Conservation (phyloP, 1,140 invertebrate genomes). For the Zaprionus ghesquierei region DNA sequence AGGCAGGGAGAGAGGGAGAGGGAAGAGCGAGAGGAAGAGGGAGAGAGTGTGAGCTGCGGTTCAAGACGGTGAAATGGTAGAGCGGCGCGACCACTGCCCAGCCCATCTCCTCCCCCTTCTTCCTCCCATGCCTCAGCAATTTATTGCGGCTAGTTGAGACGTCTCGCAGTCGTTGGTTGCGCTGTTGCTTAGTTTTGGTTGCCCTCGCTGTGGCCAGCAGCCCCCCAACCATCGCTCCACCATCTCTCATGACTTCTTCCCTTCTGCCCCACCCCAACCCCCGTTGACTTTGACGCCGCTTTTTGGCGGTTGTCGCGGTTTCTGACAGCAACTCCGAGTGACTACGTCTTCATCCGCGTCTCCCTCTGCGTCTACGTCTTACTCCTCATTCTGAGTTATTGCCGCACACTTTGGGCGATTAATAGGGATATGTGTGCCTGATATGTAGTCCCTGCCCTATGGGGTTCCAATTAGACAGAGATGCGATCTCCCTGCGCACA, state of each 20-base stretch:
- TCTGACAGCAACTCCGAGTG: slow-evolving; percentile 11
- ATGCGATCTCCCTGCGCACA: not conserved
- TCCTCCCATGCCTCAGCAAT: slow-evolving; percentile 27
- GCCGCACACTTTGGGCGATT: slow-evolving; percentile 72
- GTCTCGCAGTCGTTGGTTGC: slow-evolving; percentile 43
- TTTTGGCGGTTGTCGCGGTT: slow-evolving; percentile 80
- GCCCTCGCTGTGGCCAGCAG: not conserved
- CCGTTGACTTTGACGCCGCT: slow-evolving; percentile 60
- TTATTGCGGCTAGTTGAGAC: slow-evolving; percentile 67
- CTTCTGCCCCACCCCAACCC: not conserved
- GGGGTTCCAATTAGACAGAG: slow-evolving; percentile 69
- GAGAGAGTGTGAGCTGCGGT: not conserved
- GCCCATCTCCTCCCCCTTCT: not conserved
- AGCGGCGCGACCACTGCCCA: slow-evolving; percentile 7
- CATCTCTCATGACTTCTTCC: not conserved
- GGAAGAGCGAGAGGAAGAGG: not conserved
- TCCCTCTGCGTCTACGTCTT: not conserved
- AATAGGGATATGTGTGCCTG: slow-evolving; percentile 35
- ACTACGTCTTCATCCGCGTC: not conserved
- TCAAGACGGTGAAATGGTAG: slow-evolving; percentile 8
- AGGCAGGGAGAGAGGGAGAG: not conserved
- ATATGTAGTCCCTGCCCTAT: slow-evolving; percentile 12
- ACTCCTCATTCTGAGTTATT: slow-evolving; percentile 47
- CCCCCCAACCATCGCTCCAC: not conserved
- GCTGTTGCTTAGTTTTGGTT: slow-evolving; percentile 13